These are phyloP conservation scores for Diprion similis DNA, from an alignment of 1,140 invertebrate genomes.

Conservation along the genomic window DNA sequence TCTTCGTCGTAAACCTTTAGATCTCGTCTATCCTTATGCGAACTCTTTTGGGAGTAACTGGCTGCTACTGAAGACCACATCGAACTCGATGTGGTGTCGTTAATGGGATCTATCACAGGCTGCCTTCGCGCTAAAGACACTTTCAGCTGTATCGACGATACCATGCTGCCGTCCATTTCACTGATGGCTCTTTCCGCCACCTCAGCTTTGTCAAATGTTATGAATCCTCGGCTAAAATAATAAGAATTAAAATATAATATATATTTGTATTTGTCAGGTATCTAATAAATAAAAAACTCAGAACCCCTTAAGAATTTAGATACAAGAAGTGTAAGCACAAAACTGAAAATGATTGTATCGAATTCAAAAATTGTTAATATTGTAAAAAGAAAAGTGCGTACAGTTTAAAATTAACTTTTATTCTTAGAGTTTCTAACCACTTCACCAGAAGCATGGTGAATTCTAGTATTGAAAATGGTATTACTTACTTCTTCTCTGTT, in stretches of 20 bases:
- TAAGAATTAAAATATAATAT: constrained; percentile 28
- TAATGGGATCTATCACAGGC: constrained; percentile 79
- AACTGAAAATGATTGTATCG: background rate
- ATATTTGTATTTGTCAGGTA: constrained; percentile 10
- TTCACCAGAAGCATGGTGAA: too few relatives aligned
- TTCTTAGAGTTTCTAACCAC: too few relatives aligned
- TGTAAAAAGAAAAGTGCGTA: too few relatives aligned
- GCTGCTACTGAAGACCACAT: constrained; percentile 84
- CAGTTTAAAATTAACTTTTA: too few relatives aligned
- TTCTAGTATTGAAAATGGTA: constrained; percentile 5
- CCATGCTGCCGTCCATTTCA: constrained; percentile 85
- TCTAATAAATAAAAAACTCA: background rate
- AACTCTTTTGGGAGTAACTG: constrained; percentile 83
- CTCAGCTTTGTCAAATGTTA: constrained; percentile 92
- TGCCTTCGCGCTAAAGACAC: constrained; percentile 85
- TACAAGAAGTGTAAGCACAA: background rate
- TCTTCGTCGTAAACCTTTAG: constrained; percentile 76
- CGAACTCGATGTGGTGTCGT: constrained; percentile 77
- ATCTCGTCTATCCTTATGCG: constrained; percentile 76
- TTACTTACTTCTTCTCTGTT: constrained; percentile 80
- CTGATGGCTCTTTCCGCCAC: constrained; percentile 85
- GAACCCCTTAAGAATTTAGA: background rate
- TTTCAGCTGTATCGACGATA: constrained; percentile 79
- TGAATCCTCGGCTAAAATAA: constrained; percentile 81
- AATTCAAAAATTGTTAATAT: too few relatives aligned